A percentile compares a stretch with the other conserved stretches of the same genome.
These are phyloP conservation scores for Corythaeola cristata DNA, from an alignment of 2,113 vertebrate genomes.

Conservation along the genomic window DNA sequence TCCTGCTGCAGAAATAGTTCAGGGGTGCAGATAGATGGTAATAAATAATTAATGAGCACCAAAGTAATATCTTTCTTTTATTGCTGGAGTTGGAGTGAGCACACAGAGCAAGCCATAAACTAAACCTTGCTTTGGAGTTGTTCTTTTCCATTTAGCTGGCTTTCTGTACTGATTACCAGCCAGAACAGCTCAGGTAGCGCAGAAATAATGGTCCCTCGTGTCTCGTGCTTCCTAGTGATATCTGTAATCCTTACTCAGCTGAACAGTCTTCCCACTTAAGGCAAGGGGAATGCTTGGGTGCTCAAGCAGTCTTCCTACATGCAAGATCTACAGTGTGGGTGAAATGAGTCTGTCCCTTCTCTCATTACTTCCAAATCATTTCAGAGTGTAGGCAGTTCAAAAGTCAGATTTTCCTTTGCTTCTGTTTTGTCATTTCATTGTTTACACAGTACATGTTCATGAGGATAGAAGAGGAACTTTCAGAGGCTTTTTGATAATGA, in stretches of 20 bases:
- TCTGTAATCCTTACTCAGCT: neutral
- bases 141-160: slow-evolving; percentile 1
- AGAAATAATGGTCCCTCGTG: neutral
- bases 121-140: neutral
- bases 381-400: neutral
- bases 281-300: neutral
- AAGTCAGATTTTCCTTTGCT: neutral
- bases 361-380: neutral
- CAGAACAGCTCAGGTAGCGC: neutral
- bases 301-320: neutral
- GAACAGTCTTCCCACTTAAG: neutral
- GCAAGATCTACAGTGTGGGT: neutral
- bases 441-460: neutral
- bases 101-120: neutral
- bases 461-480: neutral
- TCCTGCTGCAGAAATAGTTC: slow-evolving; percentile 50
- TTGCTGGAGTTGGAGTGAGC: slow-evolving; percentile 16
- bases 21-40: slow-evolving; percentile 17
- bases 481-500: neutral
- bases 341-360: neutral
- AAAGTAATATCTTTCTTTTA: slow-evolving; percentile 43
- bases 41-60: slow-evolving; percentile 68
- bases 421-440: neutral
- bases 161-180: slow-evolving; percentile 17
- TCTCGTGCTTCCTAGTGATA: neutral